Percentiles rank a stretch among this genome's conserved stretches.
Conservation (phyloP, 2,888 invertebrate genomes). For the Prenolepis imparis region DNA sequence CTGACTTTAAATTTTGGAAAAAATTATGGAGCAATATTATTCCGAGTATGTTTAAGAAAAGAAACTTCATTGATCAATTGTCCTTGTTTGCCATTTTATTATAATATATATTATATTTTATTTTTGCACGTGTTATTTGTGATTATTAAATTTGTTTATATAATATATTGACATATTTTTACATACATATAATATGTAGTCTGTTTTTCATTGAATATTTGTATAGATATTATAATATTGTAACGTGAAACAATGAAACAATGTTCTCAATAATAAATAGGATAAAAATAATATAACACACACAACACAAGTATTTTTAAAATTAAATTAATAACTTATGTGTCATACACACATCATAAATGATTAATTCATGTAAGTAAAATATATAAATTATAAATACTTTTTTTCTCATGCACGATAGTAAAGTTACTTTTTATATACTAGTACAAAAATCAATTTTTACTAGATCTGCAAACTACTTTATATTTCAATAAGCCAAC, state of each 20-base stretch:
- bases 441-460: constrained; percentile 26
- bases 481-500: constrained; percentile 75
- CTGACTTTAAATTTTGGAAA: neutral
- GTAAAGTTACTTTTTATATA: neutral
- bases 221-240: neutral
- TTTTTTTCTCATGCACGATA: neutral
- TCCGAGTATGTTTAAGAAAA: neutral
- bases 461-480: constrained; percentile 57
- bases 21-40: neutral
- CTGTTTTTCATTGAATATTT: neutral
- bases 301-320: neutral
- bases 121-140: neutral
- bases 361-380: neutral
- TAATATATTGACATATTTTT: neutral
- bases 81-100: neutral
- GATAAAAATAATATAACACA: neutral
- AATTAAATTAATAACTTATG: constrained; percentile 7
- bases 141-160: neutral
- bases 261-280: neutral
- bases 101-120: neutral
- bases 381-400: neutral
- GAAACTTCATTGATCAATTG: neutral
- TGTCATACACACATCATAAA: neutral
- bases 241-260: neutral
- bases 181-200: neutral